A percentile compares a stretch with the other conserved stretches of the same genome.
Evolutionary conservation across 2,888 invertebrate species (phyloP).

Genomic region (Pristionchus entomophagus): DNA sequence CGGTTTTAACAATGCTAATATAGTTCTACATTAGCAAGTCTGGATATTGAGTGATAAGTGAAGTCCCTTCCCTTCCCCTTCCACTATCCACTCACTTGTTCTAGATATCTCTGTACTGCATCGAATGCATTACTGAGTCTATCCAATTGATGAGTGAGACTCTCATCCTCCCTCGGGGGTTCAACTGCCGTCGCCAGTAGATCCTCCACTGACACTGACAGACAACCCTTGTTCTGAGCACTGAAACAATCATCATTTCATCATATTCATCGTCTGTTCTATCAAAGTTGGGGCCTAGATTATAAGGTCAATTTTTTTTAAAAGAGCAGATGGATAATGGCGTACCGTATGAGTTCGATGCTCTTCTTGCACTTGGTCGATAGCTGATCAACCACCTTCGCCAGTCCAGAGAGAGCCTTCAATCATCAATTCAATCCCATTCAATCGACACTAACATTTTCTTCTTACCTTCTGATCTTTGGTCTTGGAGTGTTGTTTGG

Average conservation of each 20-base stretch:
- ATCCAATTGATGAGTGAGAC: conserved; percentile 63
- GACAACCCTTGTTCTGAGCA: conserved; percentile 66
- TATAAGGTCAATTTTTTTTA: background rate
- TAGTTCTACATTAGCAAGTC: too few relatives aligned
- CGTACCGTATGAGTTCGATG: conserved; percentile 71
- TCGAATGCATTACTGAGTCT: conserved; percentile 66
- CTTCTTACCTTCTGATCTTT: conserved; percentile 45
- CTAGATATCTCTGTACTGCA: conserved; percentile 60
- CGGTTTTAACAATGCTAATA: background rate
- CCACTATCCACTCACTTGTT: background rate
- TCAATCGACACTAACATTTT: too few relatives aligned
- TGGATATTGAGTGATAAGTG: background rate
- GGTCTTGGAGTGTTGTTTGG: conserved; percentile 49
- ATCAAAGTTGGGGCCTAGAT: background rate
- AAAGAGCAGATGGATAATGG: background rate
- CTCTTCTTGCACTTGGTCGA: conserved; percentile 74
- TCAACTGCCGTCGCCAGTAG: conserved; percentile 63
- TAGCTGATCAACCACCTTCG: conserved; percentile 70
- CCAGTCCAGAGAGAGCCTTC: conserved; percentile 51
- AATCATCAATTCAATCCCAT: too few relatives aligned
- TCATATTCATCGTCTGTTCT: background rate
- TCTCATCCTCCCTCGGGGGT: conserved; percentile 59
- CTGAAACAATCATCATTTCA: conserved; percentile 43
- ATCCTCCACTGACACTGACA: conserved; percentile 68
- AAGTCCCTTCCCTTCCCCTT: too few relatives aligned